Evolutionary conservation across 2,888 invertebrate species (phyloP).

Genomic region (Scaptomyza reducta): DNA sequence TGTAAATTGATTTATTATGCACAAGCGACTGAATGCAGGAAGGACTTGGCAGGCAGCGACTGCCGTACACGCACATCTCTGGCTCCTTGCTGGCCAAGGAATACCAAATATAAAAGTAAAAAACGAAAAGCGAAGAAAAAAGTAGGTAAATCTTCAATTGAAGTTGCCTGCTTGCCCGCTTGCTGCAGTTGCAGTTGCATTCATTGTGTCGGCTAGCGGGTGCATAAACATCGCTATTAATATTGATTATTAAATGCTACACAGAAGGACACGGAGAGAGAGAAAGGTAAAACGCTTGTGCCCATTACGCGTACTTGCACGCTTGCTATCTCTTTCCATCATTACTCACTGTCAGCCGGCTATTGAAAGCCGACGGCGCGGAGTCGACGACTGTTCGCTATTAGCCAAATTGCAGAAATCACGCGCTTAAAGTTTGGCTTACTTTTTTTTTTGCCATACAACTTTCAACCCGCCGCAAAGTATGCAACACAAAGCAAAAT

Average conservation of each 20-base stretch:
- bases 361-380: constrained; percentile 57
- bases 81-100: constrained; percentile 26
- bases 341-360: constrained; percentile 62
- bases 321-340: constrained; percentile 21
- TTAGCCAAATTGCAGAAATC: constrained; percentile 71
- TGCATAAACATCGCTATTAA: constrained; percentile 67
- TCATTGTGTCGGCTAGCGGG: constrained; percentile 37
- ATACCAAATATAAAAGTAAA: constrained; percentile 16
- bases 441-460: constrained; percentile 13
- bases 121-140: not conserved
- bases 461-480: constrained; percentile 59
- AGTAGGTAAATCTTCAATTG: constrained; percentile 61
- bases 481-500: constrained; percentile 59
- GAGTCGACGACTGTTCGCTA: constrained; percentile 67
- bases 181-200: constrained; percentile 41
- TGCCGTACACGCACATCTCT: constrained; percentile 25
- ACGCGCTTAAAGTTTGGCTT: constrained; percentile 56
- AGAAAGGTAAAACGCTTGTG: constrained; percentile 4
- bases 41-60: constrained; percentile 43
- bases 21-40: constrained; percentile 66
- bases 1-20: constrained; percentile 78
- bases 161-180: constrained; percentile 26
- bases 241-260: constrained; percentile 68
- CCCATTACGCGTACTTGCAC: constrained; percentile 30
- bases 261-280: constrained; percentile 1